These are phyloP conservation scores for Ceuthmochares aereus DNA, from an alignment of 2,113 vertebrate species.

Conservation along the genomic window DNA sequence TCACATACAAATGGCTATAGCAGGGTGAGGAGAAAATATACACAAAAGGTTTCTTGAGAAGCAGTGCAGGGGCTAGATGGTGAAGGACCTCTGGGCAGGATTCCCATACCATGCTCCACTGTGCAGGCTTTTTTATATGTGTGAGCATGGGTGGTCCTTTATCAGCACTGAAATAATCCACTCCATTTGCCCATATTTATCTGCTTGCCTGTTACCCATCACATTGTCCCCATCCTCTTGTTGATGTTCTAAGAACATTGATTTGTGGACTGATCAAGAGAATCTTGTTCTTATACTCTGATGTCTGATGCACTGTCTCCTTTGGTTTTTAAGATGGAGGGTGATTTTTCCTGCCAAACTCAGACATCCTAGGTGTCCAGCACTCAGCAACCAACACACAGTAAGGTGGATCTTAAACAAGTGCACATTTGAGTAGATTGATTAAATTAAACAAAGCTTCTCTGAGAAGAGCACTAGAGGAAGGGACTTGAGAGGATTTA, in stretches of 20 bases:
- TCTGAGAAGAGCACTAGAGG: not conserved
- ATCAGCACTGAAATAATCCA: constrained; percentile 64
- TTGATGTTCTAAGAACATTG: not conserved
- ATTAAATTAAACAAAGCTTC: not conserved
- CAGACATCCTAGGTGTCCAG: not conserved
- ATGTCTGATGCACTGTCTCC: not conserved
- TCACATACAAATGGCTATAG: constrained; percentile 66
- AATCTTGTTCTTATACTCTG: not conserved
- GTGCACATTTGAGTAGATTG: not conserved
- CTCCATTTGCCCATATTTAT: constrained; percentile 51
- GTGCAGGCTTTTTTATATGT: constrained; percentile 64
- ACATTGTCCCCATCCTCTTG: rapidly evolving
- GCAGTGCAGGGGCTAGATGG: constrained; percentile 75
- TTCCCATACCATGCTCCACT: constrained; percentile 36
- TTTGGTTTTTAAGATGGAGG: not conserved
- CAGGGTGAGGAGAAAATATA: constrained; percentile 55
- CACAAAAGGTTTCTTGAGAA: constrained; percentile 60
- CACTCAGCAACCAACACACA: rapidly evolving
- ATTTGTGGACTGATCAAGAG: not conserved
- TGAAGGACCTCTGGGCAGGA: constrained; percentile 63
- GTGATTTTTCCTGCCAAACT: not conserved
- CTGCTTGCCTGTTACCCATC: constrained; percentile 35
- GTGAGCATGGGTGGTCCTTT: constrained; percentile 67
- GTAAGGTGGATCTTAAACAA: not conserved
- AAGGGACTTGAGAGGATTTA: not conserved